A percentile compares a stretch with the other conserved stretches of the same genome.
Conservation (phyloP, 2,113 vertebrate genomes). For the Chitala chitala region DNA sequence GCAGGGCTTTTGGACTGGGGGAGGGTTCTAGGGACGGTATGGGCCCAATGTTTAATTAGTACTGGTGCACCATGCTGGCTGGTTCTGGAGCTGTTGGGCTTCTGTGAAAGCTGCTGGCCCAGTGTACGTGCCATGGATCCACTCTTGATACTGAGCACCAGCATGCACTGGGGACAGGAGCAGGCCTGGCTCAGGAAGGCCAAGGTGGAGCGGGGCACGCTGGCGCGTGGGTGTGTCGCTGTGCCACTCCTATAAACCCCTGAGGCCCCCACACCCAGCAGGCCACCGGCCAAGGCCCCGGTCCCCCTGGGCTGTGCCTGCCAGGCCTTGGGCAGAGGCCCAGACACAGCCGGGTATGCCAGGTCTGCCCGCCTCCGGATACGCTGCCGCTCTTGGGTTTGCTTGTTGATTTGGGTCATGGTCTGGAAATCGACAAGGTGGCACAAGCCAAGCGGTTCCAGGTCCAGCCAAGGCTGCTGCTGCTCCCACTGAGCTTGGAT, state of each 20-base stretch:
- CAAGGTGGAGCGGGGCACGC: constrained; percentile 62
- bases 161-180: constrained; percentile 83
- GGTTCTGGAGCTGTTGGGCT: constrained; percentile 59
- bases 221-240: constrained; percentile 60
- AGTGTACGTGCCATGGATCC: constrained; percentile 63
- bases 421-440: constrained; percentile 95
- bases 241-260: constrained; percentile 58
- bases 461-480: constrained; percentile 95
- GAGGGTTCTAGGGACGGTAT: constrained; percentile 59
- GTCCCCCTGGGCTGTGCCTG: constrained; percentile 67
- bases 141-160: constrained; percentile 78
- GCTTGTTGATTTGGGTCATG: constrained; percentile 96
- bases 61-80: constrained; percentile 36
- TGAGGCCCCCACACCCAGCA: constrained; percentile 61
- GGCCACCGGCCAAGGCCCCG: constrained; percentile 59
- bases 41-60: not conserved
- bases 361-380: constrained; percentile 83
- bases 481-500: constrained; percentile 95
- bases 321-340: constrained; percentile 74
- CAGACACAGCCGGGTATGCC: constrained; percentile 80
- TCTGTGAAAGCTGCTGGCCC: constrained; percentile 59
- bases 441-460: constrained; percentile 93
- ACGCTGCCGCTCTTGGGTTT: constrained; percentile 84
- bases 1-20: constrained; percentile 54
- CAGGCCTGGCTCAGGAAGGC: constrained; percentile 71